Base-by-base conservation (phyloP, 1,140 invertebrate genomes). In the Akabosia matsudoensis region DNA sequence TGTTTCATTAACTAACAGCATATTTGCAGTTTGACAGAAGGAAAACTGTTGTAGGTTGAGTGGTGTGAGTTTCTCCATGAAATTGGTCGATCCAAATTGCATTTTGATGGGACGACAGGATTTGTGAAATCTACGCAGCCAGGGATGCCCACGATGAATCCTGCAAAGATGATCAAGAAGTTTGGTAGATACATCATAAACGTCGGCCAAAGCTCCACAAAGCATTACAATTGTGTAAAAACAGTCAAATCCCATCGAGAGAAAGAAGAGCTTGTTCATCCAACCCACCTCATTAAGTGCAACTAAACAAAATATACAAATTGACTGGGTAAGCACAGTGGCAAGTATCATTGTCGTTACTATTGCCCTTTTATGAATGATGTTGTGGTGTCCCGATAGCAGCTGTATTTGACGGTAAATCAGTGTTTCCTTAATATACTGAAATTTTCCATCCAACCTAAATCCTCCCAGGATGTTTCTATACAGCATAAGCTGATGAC, bases 11-110 rank as follows among this genome's bases (percentile, higher is more conserved):
- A 67, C 61, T n/a, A 67, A 30, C n/a, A 67, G 28, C 24, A 67
- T 28, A 67, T 67, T 67, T 4, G 31, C 61, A 7, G 61, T 31
- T 31, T 67, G 61, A 67, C 61, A 67, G 7, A 67, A 10, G 7
- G 61, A 28, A 30, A 67, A 31, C 10, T 67, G 28, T 30, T 67
- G 26, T 14, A 67, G 31, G 31, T 67, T 67, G 1, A 67, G n/a
- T 3, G 61, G 61, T 30, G 61, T 67, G 26, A 67, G 30, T 31
- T 67, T 67, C 10, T 67, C 61, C 61, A 67, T 31, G 26, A 28
- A 67, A 67, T 67, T 67, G 7, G 61, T 67, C 61, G n/a, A 30
- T 67, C 61, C 61, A 67, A 67, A 67, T 7, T n/a, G 24, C 24
- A 67, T 67, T n/a, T 67, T 67, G 24, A 67, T 67, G 2, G 24